Base-by-base conservation (phyloP, 37 sponge, comb jelly and placozoan genomes). In the Petrosia ficiformis region DNA sequence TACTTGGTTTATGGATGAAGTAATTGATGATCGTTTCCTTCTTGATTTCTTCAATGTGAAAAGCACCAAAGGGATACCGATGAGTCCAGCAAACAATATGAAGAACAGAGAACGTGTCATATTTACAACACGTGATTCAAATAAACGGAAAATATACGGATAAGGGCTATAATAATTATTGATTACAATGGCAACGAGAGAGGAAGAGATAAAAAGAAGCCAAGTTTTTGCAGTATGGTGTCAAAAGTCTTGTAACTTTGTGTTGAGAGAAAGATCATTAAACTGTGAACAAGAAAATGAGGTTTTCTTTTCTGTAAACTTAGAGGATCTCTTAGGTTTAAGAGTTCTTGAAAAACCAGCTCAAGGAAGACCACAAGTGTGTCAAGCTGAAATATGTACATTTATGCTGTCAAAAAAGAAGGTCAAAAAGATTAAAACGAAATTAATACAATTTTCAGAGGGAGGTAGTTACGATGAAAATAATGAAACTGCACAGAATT, bases 251-350 rank as follows among this genome's bases (percentile, higher is more conserved):
- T n/a, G n/a, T n/a, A n/a, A n/a, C n/a, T n/a, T n/a, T n/a, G n/a
- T n/a, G n/a, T n/a, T n/a, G n/a, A n/a, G n/a, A n/a, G n/a, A n/a
- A n/a, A n/a, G n/a, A n/a, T n/a, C n/a, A n/a, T n/a, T n/a, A n/a
- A n/a, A n/a, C n/a, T n/a, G n/a, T n/a, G n/a, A n/a, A n/a, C n/a
- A n/a, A n/a, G n/a, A n/a, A n/a, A n/a, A n/a, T n/a, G n/a, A n/a
- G n/a, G n/a, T n/a, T n/a, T n/a, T 48, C 14, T 48, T 48, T 48
- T 8, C 54, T 48, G 54, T 48, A 14, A 48, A 48, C 1, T 59
- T 89, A 33, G 89, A 83, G 39, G 84, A 89, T 54, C 28, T 89
- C 31, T 35, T 89, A 5, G 89, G 89, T 4, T 37, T 89, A 1
- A 21, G 60, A n/a, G 39, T 89, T 25, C 21, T 71, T 0, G 57